Base-by-base conservation (phyloP, 2,113 vertebrate species). In the Xiphophorus hellerii region DNA sequence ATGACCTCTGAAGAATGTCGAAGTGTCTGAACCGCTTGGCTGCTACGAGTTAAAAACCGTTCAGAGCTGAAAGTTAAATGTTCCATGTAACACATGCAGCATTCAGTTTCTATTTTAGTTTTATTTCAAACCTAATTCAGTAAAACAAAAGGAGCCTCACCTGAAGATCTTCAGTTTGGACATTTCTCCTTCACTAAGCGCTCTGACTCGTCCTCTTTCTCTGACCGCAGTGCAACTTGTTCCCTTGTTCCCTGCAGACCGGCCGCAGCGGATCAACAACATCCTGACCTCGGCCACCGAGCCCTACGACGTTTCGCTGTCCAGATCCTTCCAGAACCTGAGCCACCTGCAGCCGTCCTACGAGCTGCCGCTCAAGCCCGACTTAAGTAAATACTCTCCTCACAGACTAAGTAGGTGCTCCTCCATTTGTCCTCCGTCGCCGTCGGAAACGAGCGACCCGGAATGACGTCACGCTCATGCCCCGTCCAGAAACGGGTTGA, bases 301-400 rank as follows among this genome's bases (percentile, higher is more conserved):
- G 88, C 97, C 97, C 75, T 99, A 98, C 15, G 97, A 99, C 82
- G 93, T 99, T 65, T 97, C 96, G 64, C 97, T 99, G 91, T 98
- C 98, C 81, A 95, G 97, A 74, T 99, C 97, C 79, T 99, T 97
- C 95, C 97, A 99, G 96, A 99, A 98, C 92, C 96, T 98, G 89
- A 96, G 96, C 66, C 97, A 97, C 85, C 95, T 98, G 66, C 96
- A 96, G 5, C 96, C 97, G 1, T 96, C 97, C 79, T 98, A 97
- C 0, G 97, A 99, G 91, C 94, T 97, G 68, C 94, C 96, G 0
- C 84, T 97, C 77, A 97, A 97, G 92, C 89, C 95, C 30, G 97
- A 99, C 88, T 90, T 96, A 77, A 96, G 97, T 94, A 98, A 97
- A 95, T 97, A 96, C 89, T 96, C 95, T 86, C 94, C 96, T 79